Conservation (phyloP, 1,140 invertebrate genomes). For the silkworm (Bombyx mori) region DNA sequence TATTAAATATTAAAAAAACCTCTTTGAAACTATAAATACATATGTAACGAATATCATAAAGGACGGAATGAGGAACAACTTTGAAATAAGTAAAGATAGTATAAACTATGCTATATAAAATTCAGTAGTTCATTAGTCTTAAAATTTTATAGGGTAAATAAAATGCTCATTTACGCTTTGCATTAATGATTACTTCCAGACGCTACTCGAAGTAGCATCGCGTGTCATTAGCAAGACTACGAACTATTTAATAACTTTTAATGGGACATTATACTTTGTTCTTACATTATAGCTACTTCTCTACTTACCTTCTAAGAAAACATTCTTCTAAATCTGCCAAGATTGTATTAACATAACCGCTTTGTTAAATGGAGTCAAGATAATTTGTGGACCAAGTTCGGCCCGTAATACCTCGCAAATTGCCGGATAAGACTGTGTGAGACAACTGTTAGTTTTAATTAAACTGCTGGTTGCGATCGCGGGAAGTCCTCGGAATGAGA, state of each 20-base stretch:
- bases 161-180: slow-evolving; percentile 42
- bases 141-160: slow-evolving; percentile 46
- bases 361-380: slow-evolving; percentile 66
- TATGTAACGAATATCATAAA: background rate
- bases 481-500: slow-evolving; percentile 58
- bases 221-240: slow-evolving; percentile 18
- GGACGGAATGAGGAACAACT: slow-evolving; percentile 20
- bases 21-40: background rate
- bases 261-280: slow-evolving; percentile 47
- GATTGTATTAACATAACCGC: slow-evolving; percentile 67
- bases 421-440: slow-evolving; percentile 68
- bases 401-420: slow-evolving; percentile 69
- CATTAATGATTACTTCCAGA: slow-evolving; percentile 37
- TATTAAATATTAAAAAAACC: no score
- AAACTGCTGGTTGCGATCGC: slow-evolving; percentile 63
- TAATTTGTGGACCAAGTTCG: slow-evolving; percentile 68
- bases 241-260: slow-evolving; percentile 40
- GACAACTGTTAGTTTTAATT: slow-evolving; percentile 71
- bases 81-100: slow-evolving; percentile 33
- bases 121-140: slow-evolving; percentile 49
- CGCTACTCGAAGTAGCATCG: slow-evolving; percentile 22
- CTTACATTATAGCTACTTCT: slow-evolving; percentile 35
- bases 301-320: slow-evolving; percentile 47
- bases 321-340: slow-evolving; percentile 52
- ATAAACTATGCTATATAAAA: slow-evolving; percentile 35